A percentile compares a stretch with the other conserved stretches of the same genome.
These are phyloP conservation scores for Xylota sylvarum DNA, from an alignment of 2,888 invertebrate species.

Conservation along the genomic window DNA sequence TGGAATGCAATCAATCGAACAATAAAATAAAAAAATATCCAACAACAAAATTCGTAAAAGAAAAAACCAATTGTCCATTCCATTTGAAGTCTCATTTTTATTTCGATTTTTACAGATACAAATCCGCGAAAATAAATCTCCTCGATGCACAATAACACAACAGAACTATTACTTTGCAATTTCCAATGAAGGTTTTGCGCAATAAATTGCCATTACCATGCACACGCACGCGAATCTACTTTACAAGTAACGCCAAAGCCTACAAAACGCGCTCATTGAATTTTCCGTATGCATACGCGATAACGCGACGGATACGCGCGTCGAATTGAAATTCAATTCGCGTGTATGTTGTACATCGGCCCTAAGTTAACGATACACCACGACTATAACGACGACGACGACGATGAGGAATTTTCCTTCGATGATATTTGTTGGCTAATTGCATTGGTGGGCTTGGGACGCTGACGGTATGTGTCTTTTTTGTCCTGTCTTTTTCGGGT, in stretches of 20 bases:
- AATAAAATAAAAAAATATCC: constrained; percentile 1
- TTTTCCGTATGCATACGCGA: constrained; percentile 51
- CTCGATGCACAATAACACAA: constrained; percentile 12
- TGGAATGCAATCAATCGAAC: constrained; percentile 20
- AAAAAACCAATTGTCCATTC: constrained; percentile 37
- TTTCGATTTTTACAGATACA: constrained; percentile 10
- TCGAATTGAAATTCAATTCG: constrained; percentile 75
- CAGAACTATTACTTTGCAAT: constrained; percentile 69
- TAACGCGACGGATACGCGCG: constrained; percentile 73
- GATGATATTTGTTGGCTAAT: constrained; percentile 75
- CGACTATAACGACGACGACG: constrained; percentile 34
- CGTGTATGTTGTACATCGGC: constrained; percentile 77
- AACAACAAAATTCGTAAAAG: not conserved
- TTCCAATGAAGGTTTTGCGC: constrained; percentile 72
- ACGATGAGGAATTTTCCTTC: constrained; percentile 73
- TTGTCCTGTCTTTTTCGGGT: constrained; percentile 29
- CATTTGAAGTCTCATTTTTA: constrained; percentile 21
- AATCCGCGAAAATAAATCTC: constrained; percentile 31
- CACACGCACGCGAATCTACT: constrained; percentile 71
- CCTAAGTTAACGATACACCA: constrained; percentile 74
- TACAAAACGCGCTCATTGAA: constrained; percentile 45
- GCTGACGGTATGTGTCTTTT: constrained; percentile 1
- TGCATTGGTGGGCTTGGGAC: constrained; percentile 58
- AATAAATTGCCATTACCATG: constrained; percentile 76
- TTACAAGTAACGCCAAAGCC: constrained; percentile 73